Conservation (phyloP, 2,888 invertebrate genomes). For the Eilema caniola region DNA sequence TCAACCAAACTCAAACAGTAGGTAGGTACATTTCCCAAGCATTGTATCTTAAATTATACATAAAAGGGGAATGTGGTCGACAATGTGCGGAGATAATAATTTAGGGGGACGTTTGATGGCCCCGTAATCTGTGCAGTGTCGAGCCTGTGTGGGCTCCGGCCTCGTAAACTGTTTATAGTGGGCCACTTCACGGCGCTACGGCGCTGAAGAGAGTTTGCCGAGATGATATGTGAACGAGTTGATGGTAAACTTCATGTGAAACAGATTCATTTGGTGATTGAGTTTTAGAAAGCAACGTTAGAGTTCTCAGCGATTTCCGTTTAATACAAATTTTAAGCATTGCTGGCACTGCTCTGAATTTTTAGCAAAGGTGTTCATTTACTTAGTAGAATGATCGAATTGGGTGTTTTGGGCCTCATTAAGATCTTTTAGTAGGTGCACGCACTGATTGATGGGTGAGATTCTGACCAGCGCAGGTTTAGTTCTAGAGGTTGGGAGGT, state of each 20-base stretch:
- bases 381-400: no score
- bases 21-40: constrained; percentile 4
- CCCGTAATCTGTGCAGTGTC: constrained; percentile 49
- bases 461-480: no score
- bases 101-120: constrained; percentile 51
- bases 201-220: constrained; percentile 19
- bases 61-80: constrained; percentile 49
- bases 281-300: not conserved
- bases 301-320: not conserved
- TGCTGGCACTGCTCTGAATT: no score
- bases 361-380: no score
- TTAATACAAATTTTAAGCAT: no score
- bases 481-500: not conserved
- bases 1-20: no score
- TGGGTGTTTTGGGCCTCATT: no score
- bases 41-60: constrained; percentile 47
- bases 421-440: no score
- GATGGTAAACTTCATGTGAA: constrained; percentile 15
- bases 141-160: constrained; percentile 31
- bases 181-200: constrained; percentile 31
- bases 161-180: constrained; percentile 55
- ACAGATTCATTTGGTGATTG: not conserved
- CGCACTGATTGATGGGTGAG: no score
- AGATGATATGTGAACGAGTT: constrained; percentile 28
- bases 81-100: constrained; percentile 55